Evolutionary conservation across 1,140 invertebrate species (phyloP), one percentile per base, ranked within the genome.

Genomic region (Euschistus heros): DNA sequence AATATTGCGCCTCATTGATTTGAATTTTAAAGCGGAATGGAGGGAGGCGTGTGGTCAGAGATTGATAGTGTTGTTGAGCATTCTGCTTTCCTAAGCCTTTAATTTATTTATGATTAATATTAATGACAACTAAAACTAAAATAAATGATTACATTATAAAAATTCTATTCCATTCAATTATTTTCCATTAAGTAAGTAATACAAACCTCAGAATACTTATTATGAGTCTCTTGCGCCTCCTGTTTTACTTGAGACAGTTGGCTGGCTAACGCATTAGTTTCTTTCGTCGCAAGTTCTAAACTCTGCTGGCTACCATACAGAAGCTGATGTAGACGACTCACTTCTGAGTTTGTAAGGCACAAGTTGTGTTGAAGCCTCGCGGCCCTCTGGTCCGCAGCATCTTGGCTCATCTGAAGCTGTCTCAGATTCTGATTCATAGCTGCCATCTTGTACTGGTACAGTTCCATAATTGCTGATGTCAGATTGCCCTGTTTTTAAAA

Each of bases 401-500:
- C 78, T 64, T 82, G 73, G 70, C 76, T 81, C 6, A 73, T 72
- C 71, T 80, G 76, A 47, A 79, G 75, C 0, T 75, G 73, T 46
- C 75, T 72, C 72, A 82, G 79, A 0, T 76, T 74, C 66, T 81
- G 77, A 30, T 73, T 74, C 76, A 81, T 78, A 17, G 78, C 71
- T 27, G 75, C 74, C 59, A 80, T 69, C 73, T 86, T 86, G 70
- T 84, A 86, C 46, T 85, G 82, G 67, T 86, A 87, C 57, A 87
- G 71, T 72, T 87, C 85, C 80, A 88, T 86, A 2, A 87, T 77
- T 33, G 82, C 80, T 1, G 84, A 85, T 2, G 81, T 82, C 0
- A 81, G 74, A 62, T 81, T 75, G 68, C 84, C 80, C 59, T 66
- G 44, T 33, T 55, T 24, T 20, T 47, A 26, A 55, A 64, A 30